A percentile compares a stretch with the other conserved stretches of the same genome.
phyloP scores from a whole-genome alignment of 2,888 invertebrate species.

The Thecocarcelia acutangulata region DNA sequence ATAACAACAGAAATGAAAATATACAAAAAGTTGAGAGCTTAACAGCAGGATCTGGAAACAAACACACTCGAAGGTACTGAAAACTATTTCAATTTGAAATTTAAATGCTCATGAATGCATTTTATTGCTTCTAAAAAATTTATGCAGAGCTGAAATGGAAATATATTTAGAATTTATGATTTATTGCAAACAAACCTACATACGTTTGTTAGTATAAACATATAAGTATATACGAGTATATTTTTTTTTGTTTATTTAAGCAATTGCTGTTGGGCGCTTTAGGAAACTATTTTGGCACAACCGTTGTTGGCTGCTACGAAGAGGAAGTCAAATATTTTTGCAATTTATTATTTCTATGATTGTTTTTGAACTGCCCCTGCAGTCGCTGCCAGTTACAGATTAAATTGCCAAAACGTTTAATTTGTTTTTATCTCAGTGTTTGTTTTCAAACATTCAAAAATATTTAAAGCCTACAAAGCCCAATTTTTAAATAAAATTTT shows the following conservation, averaged over 20 bases:
- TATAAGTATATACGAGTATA: no score
- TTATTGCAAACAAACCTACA: slow-evolving; percentile 37
- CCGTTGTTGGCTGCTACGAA: background rate
- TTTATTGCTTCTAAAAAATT: slow-evolving; percentile 41
- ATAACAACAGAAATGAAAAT: slow-evolving; percentile 1
- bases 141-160: background rate
- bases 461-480: no score
- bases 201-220: no score
- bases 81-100: slow-evolving; percentile 24
- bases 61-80: slow-evolving; percentile 30
- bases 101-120: slow-evolving; percentile 42
- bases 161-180: slow-evolving; percentile 45
- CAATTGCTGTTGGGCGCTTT: slow-evolving; percentile 1
- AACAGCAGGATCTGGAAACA: slow-evolving; percentile 1
- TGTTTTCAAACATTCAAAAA: no score
- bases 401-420: background rate
- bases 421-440: no score
- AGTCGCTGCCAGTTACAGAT: background rate
- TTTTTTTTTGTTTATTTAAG: slow-evolving; percentile 6
- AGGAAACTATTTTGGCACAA: slow-evolving; percentile 18
- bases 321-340: slow-evolving; percentile 13
- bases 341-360: slow-evolving; percentile 20
- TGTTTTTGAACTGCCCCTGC: slow-evolving; percentile 11
- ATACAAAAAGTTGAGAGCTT: slow-evolving; percentile 3
- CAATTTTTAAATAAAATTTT: background rate